These are phyloP conservation scores for Aspidiotus destructor DNA, from an alignment of 2,888 invertebrate species.

Conservation along the genomic window DNA sequence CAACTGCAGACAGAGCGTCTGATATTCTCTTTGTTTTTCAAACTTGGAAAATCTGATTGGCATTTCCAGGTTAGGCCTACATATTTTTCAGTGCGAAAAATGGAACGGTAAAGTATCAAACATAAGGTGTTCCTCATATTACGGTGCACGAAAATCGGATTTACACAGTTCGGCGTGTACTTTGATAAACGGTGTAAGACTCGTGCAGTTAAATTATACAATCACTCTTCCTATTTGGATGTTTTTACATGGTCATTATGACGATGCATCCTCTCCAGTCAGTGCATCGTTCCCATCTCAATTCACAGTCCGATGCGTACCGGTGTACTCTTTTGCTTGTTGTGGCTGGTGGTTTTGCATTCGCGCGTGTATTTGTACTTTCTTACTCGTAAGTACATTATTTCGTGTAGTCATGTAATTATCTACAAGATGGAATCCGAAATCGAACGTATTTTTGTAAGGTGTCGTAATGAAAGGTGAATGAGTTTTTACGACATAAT, in stretches of 20 bases:
- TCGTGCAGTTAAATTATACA: conserved; percentile 10
- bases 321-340: conserved; percentile 1
- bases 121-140: too few species aligned
- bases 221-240: conserved; percentile 14
- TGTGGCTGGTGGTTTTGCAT: neutral
- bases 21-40: too few species aligned
- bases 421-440: neutral
- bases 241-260: conserved; percentile 23
- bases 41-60: neutral
- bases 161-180: conserved; percentile 7
- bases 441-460: neutral
- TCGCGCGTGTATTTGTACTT: conserved; percentile 5
- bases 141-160: neutral
- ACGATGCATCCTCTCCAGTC: conserved; percentile 15
- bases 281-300: conserved; percentile 22
- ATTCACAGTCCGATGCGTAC: conserved; percentile 22
- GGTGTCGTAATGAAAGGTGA: conserved; percentile 6
- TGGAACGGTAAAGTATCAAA: too few species aligned
- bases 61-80: neutral
- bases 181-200: conserved; percentile 15
- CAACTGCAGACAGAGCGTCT: too few species aligned
- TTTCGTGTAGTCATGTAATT: conserved; percentile 17
- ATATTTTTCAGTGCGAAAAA: neutral
- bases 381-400: conserved; percentile 18
- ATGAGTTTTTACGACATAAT: neutral